phyloP scores from a whole-genome alignment of 2,888 invertebrate species.

The Argyra leucocephala region DNA sequence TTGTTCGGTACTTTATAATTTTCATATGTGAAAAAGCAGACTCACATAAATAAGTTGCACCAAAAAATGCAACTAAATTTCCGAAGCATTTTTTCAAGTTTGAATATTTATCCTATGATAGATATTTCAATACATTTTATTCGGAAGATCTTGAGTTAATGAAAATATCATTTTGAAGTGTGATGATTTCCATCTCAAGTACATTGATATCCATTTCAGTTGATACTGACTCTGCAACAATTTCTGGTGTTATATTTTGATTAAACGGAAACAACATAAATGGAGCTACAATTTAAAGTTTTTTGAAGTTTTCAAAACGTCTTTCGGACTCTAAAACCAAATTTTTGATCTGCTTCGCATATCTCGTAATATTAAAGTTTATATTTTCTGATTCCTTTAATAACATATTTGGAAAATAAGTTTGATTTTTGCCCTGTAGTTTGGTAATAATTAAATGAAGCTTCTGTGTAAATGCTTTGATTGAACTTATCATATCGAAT shows the following conservation, averaged over 20 bases:
- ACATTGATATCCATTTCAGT: too few species aligned
- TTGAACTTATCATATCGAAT: neutral
- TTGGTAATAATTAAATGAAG: neutral
- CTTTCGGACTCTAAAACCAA: neutral
- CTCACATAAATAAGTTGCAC: slow-evolving; percentile 9
- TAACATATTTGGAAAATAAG: neutral
- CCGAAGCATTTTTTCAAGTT: too few species aligned
- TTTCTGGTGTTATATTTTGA: too few species aligned
- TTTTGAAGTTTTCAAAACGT: neutral
- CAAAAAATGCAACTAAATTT: slow-evolving; percentile 1
- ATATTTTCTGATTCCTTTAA: neutral
- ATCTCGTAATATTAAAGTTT: too few species aligned
- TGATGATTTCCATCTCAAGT: too few species aligned
- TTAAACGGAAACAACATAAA: neutral
- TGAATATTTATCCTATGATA: too few species aligned
- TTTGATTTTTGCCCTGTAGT: neutral
- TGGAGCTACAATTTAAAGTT: neutral
- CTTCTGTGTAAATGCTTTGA: neutral
- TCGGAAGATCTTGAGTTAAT: slow-evolving; percentile 5
- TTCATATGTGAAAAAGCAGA: slow-evolving; percentile 11
- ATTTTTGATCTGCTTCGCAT: neutral
- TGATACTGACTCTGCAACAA: too few species aligned
- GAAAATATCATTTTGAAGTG: slow-evolving; percentile 6
- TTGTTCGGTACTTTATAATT: slow-evolving; percentile 10
- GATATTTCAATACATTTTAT: neutral